Base-by-base conservation (phyloP, 2,113 vertebrate genomes). In the Periophthalmodon schlosseri region DNA sequence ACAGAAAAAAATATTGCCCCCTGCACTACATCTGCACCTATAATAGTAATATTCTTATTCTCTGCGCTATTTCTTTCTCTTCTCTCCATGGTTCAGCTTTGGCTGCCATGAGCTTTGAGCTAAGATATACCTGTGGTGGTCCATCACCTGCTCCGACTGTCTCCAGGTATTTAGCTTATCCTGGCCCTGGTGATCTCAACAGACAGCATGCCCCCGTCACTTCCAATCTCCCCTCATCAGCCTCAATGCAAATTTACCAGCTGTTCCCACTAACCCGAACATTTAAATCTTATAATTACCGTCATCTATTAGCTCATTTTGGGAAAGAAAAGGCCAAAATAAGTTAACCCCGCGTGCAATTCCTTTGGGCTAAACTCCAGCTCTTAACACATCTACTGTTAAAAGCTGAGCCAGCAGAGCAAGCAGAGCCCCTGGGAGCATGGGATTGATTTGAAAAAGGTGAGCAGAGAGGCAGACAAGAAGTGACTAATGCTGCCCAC, bases 401-500 rank as follows among this genome's bases (percentile, higher is more conserved):
- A 68, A 68, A 23, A 68, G 66, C 39, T 21, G 36, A 24, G 39
- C 23, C 39, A 6, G 65, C 44, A 68, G 65, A 68, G 39, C 44
- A 49, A 47, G 24, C 65, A 68, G n/a, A 47, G 44, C 65, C 65
- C 65, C 46, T 20, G 63, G 65, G 65, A 68, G 39, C 65, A 23
- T 21, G 52, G 21, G 65, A 68, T 23, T 68, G 39, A 68, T 46
- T 68, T 46, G 21, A 47, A 68, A 68, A 68, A 68, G 65, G 65
- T 68, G 44, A 67, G 39, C n/a, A 15, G 39, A 44, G 64, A 68
- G 20, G 65, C 65, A 68, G 65, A 47, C 44, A 14, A 46, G 16
- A n/a, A 23, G 66, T 68, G 66, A 68, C 66, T 68, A 68, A 47
- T 49, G 21, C 66, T 47, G 46, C 66, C 66, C 66, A 68, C 66